Evolutionary conservation across 1,140 invertebrate species (phyloP).

Genomic region (Lethrus apterus): DNA sequence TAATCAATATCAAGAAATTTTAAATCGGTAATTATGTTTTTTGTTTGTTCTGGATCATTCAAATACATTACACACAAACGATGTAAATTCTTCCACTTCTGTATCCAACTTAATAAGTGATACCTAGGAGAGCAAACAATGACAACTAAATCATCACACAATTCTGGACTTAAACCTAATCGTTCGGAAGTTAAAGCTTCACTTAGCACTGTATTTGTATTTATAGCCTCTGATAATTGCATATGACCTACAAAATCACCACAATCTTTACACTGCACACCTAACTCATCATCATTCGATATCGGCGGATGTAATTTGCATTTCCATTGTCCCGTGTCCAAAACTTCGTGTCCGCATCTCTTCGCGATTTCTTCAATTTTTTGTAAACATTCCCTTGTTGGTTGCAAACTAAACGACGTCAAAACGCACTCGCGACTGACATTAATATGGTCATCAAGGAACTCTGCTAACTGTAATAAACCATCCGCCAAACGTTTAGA

Average conservation of each 20-base stretch:
- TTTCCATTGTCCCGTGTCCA: slow-evolving; percentile 37
- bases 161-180: slow-evolving; percentile 49
- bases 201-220: slow-evolving; percentile 33
- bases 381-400: slow-evolving; percentile 46
- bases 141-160: slow-evolving; percentile 55
- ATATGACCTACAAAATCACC: slow-evolving; percentile 33
- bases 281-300: slow-evolving; percentile 28
- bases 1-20: slow-evolving; percentile 61
- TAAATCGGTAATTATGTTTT: slow-evolving; percentile 52
- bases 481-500: slow-evolving; percentile 49
- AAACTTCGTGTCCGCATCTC: slow-evolving; percentile 44
- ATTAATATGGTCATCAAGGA: slow-evolving; percentile 47
- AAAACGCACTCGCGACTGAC: slow-evolving; percentile 55
- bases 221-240: slow-evolving; percentile 28
- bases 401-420: slow-evolving; percentile 58
- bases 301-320: slow-evolving; percentile 34
- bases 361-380: slow-evolving; percentile 48
- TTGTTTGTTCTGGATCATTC: slow-evolving; percentile 50
- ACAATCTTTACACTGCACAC: slow-evolving; percentile 32
- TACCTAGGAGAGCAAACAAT: slow-evolving; percentile 54
- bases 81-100: slow-evolving; percentile 52
- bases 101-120: slow-evolving; percentile 54
- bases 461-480: slow-evolving; percentile 51
- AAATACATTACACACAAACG: slow-evolving; percentile 52
- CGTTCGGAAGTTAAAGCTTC: slow-evolving; percentile 39